These are phyloP conservation scores for Chlamydotis undulata DNA, from an alignment of 2,113 vertebrate species.

Conservation along the genomic window DNA sequence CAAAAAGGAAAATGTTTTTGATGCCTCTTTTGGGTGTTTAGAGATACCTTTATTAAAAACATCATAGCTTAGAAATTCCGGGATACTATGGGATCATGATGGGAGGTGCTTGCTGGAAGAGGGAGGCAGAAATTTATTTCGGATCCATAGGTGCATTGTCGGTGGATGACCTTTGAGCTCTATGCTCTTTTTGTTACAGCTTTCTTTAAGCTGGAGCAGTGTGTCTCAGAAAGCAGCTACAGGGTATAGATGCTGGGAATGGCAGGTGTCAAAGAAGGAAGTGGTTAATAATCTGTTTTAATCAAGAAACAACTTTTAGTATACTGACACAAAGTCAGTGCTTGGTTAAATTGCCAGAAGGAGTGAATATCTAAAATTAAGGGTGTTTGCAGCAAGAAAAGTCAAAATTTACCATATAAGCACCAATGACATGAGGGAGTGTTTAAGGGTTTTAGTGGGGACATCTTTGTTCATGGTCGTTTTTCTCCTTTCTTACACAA, in stretches of 20 bases:
- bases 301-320: neutral
- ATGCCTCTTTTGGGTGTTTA: neutral
- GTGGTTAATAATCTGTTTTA: neutral
- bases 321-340: neutral
- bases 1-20: neutral
- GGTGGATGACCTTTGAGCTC: neutral
- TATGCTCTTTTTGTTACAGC: neutral
- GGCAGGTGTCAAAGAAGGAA: neutral
- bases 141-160: neutral
- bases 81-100: neutral
- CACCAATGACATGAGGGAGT: fast-evolving
- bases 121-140: neutral
- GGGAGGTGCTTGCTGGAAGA: neutral
- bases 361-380: neutral
- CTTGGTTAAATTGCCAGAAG: neutral
- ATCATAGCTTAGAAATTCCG: neutral
- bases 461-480: neutral
- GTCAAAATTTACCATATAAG: neutral
- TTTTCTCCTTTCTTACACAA: neutral
- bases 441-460: neutral
- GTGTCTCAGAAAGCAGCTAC: neutral
- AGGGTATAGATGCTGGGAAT: neutral
- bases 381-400: neutral
- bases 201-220: neutral
- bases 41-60: neutral